Conservation (phyloP, 2,888 invertebrate species). For the Ichneumon xanthorius region DNA sequence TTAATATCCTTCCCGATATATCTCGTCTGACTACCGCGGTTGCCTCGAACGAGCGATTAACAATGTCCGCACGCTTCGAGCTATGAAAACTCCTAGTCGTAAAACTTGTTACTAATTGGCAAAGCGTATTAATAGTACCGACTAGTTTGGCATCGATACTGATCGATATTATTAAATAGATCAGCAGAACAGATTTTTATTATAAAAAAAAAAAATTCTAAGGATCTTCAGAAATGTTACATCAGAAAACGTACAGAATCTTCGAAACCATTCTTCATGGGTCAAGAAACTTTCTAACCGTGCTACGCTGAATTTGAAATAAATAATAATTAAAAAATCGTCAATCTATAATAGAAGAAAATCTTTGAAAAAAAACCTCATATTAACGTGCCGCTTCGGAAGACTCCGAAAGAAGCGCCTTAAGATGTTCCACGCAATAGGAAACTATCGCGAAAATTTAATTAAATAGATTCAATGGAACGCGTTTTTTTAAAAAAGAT, state of each 20-base stretch:
- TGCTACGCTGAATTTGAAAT: not conserved
- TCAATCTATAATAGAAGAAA: not conserved
- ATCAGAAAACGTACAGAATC: not conserved
- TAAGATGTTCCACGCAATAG: not conserved
- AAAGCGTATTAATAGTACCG: not conserved
- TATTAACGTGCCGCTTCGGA: not conserved
- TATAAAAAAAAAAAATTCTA: not conserved
- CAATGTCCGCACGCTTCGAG: not conserved
- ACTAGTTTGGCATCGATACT: not conserved
- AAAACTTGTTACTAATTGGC: not conserved
- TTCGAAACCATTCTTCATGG: not conserved
- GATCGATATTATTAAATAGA: not conserved
- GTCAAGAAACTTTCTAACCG: not conserved
- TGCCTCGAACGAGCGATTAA: slow-evolving; percentile 18
- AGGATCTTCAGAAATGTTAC: not conserved
- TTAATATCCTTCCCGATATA: slow-evolving; percentile 21
- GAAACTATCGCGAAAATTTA: not conserved
- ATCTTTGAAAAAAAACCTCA: not conserved
- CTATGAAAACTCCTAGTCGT: not conserved
- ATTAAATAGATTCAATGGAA: too few species aligned
- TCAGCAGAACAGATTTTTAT: not conserved
- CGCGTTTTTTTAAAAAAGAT: not conserved
- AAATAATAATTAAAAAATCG: not conserved
- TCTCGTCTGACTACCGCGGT: not conserved
- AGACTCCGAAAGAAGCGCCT: not conserved